A percentile compares a stretch with the other conserved stretches of the same genome.
These are phyloP conservation scores for Diabrotica virgifera DNA, from an alignment of 1,140 invertebrate genomes.

Conservation along the genomic window DNA sequence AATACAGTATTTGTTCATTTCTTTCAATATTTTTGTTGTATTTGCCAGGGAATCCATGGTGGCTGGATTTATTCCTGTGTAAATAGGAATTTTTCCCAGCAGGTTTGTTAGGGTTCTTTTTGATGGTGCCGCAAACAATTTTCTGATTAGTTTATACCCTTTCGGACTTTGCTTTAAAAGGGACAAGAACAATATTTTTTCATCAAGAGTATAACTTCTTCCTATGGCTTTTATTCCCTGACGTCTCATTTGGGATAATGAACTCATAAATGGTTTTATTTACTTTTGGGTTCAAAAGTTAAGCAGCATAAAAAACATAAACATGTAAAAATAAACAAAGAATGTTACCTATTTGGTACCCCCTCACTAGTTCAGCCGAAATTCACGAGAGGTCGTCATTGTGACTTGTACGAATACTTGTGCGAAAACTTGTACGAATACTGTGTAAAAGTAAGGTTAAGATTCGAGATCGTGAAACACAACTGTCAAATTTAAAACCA, in stretches of 20 bases:
- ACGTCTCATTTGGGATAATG: constrained; percentile 19
- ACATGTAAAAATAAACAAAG: background rate
- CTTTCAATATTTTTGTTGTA: constrained; percentile 15
- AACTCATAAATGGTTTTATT: too few relatives aligned
- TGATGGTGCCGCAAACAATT: constrained; percentile 30
- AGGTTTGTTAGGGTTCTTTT: constrained; percentile 31
- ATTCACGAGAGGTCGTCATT: background rate
- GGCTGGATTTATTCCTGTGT: constrained; percentile 36
- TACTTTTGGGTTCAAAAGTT: constrained; percentile 2
- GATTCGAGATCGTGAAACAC: too few relatives aligned
- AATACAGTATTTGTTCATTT: constrained; percentile 18
- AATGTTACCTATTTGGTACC: background rate
- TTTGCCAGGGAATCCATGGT: constrained; percentile 17
- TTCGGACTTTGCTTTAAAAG: constrained; percentile 37
- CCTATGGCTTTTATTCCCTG: constrained; percentile 19
- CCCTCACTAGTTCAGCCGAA: background rate
- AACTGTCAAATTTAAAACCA: too few relatives aligned
- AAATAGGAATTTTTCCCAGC: constrained; percentile 26
- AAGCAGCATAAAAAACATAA: background rate
- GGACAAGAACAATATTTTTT: constrained; percentile 36
- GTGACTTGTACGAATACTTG: too few relatives aligned
- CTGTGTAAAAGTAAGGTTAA: too few relatives aligned
- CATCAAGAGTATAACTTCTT: constrained; percentile 31
- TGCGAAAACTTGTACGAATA: too few relatives aligned
- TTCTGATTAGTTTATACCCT: constrained; percentile 31